Base-by-base conservation (phyloP, 2,888 invertebrate genomes). In the Embidobia sp. region DNA sequence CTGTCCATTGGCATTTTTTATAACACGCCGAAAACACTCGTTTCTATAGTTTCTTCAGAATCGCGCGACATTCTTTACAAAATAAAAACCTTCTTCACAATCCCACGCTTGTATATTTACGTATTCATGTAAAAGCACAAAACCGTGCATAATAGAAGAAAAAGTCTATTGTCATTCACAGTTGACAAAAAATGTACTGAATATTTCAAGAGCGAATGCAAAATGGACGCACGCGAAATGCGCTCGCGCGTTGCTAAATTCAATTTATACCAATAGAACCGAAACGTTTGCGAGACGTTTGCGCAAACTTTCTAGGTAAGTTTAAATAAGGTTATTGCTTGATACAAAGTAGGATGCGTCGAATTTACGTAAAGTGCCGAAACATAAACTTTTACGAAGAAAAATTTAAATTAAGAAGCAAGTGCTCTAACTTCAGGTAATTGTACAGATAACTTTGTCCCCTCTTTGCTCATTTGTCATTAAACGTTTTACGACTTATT, bases 131-230 rank as follows among this genome's bases (percentile, higher is more conserved):
- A 35, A 44, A 22, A 64, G 44, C 51, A 44, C 33, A 44, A 64
- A 64, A 64, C 61, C 35, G 15, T 26, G 35, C 31, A 53, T 51
- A 64, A 44, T 64, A 26, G 26, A 64, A 51, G 44, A 42, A 53
- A 61, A 48, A 64, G 44, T 33, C 33, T 16, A 44, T 42, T 64
- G 51, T 51, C 64, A 51, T 64, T 51, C 64, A 64, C 42, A 64
- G 51, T 31, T 64, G 64, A 33, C 44, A 51, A 64, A 64, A 64
- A 64, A 51, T 51, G 31, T 11, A 18, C 29, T 64, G 64, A 64
- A 64, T 64, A 64, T 64, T 64, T 64, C 42, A 42, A 7, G n/a
- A 31, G 31, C 13, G 42, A 15, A 8, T 15, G 22, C 40, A 51
- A 51, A 42, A 64, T 64, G 64, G 33, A 64, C 51, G 22, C 11